Evolutionary conservation across 2,113 vertebrate species (phyloP).

Genomic region (Odobenus rosmarus): DNA sequence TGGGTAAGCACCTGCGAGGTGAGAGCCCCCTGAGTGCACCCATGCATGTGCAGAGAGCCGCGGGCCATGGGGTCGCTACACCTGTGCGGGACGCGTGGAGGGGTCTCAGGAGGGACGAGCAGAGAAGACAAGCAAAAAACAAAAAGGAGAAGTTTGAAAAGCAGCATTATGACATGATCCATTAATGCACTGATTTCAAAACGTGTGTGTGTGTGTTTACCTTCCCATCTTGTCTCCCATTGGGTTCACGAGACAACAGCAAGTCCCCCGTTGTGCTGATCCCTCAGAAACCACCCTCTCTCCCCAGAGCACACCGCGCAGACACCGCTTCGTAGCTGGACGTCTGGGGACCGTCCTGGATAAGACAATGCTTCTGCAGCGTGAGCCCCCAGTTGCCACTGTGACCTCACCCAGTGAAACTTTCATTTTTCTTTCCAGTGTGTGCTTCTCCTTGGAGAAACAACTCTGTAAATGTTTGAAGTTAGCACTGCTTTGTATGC

Average conservation of each 20-base stretch:
- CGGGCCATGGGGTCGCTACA: fast-evolving
- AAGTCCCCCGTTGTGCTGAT: slow-evolving; percentile 9
- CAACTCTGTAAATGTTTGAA: slow-evolving; percentile 45
- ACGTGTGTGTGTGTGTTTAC: neutral
- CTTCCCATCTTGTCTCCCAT: neutral
- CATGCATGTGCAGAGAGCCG: fast-evolving
- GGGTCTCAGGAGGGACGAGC: too few species aligned
- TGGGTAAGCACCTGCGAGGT: fast-evolving
- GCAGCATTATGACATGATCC: neutral
- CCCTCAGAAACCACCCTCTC: slow-evolving; percentile 17
- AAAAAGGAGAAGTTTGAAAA: neutral
- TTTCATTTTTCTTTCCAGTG: neutral
- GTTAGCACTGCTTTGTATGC: neutral
- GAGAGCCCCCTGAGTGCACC: neutral
- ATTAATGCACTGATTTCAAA: neutral
- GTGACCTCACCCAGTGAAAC: neutral
- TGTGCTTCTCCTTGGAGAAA: slow-evolving; percentile 22
- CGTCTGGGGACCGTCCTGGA: neutral
- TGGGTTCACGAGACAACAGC: neutral
- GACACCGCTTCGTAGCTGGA: neutral
- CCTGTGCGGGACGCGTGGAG: neutral
- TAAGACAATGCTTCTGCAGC: neutral
- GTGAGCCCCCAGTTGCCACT: neutral
- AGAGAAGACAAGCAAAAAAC: neutral
- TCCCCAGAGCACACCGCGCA: neutral